Evolutionary conservation across 1,140 invertebrate genomes (phyloP).

Genomic region (Meteorus sp.): DNA sequence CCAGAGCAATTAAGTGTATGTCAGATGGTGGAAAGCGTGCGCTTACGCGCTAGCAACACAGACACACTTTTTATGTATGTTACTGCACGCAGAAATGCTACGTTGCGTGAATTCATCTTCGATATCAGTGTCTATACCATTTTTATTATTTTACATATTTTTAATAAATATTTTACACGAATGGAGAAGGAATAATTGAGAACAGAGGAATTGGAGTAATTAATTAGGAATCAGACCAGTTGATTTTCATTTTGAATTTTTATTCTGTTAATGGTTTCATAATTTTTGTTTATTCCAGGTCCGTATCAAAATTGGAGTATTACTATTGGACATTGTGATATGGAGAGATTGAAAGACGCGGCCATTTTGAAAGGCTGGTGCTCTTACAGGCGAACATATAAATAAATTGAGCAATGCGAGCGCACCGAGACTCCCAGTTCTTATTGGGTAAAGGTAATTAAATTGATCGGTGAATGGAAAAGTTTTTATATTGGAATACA

Average conservation of each 20-base stretch:
- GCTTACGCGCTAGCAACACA: slow-evolving; percentile 28
- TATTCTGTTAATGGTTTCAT: too few relatives aligned
- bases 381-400: too few relatives aligned
- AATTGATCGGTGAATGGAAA: slow-evolving; percentile 37
- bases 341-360: too few relatives aligned
- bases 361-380: slow-evolving; percentile 39
- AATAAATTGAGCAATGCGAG: too few relatives aligned
- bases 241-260: too few relatives aligned
- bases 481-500: slow-evolving; percentile 38
- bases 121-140: background rate
- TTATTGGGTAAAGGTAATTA: slow-evolving; percentile 37
- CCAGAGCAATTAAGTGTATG: slow-evolving; percentile 34
- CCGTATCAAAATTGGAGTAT: too few relatives aligned
- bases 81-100: slow-evolving; percentile 15
- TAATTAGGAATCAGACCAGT: too few relatives aligned
- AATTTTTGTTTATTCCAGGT: too few relatives aligned
- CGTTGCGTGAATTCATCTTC: slow-evolving; percentile 13
- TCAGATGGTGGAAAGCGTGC: slow-evolving; percentile 31
- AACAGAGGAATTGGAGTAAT: too few relatives aligned
- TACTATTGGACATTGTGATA: too few relatives aligned
- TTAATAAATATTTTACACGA: background rate
- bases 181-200: too few relatives aligned
- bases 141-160: background rate
- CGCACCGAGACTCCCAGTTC: too few relatives aligned
- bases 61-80: slow-evolving; percentile 17